phyloP scores from a whole-genome alignment of 2,797 vertebrate species.

The Anguilla marmorata region DNA sequence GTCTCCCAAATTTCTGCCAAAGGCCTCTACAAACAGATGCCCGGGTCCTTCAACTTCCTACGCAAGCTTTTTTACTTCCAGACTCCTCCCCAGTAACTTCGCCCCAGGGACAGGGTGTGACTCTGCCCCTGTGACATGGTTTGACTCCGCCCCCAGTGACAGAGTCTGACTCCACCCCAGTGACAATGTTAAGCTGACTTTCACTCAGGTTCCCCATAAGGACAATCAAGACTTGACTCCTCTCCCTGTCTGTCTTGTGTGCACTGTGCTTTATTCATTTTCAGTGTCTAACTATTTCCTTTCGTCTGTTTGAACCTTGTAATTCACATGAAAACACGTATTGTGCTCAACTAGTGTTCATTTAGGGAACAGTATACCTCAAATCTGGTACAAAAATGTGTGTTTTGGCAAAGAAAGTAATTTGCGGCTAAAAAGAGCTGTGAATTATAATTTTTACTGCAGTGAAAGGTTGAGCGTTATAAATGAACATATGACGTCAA shows the following conservation, averaged over 20 bases:
- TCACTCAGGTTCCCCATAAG: neutral
- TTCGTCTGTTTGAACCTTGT: neutral
- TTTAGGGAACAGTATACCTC: neutral
- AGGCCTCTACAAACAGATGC: conserved; percentile 90
- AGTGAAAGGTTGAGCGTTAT: neutral
- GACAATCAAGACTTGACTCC: neutral
- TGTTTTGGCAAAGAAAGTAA: neutral
- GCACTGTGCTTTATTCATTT: neutral
- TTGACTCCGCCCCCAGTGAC: conserved; percentile 2
- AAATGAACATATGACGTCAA: neutral
- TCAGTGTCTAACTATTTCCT: neutral
- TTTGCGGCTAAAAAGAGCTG: neutral
- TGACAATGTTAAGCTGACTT: neutral
- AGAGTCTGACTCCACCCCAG: neutral
- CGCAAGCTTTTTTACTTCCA: conserved; percentile 85
- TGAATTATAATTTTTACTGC: neutral
- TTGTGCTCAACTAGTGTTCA: neutral
- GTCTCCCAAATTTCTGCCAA: conserved; percentile 81
- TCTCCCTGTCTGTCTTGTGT: neutral
- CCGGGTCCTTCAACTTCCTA: conserved; percentile 90
- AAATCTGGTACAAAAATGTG: neutral
- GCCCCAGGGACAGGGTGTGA: neutral
- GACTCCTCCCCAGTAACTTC: conserved; percentile 10
- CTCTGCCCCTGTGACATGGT: neutral
- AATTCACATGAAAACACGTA: neutral